These are phyloP conservation scores for Anguilla megastoma DNA, from an alignment of 2,797 vertebrate species.

Conservation along the genomic window DNA sequence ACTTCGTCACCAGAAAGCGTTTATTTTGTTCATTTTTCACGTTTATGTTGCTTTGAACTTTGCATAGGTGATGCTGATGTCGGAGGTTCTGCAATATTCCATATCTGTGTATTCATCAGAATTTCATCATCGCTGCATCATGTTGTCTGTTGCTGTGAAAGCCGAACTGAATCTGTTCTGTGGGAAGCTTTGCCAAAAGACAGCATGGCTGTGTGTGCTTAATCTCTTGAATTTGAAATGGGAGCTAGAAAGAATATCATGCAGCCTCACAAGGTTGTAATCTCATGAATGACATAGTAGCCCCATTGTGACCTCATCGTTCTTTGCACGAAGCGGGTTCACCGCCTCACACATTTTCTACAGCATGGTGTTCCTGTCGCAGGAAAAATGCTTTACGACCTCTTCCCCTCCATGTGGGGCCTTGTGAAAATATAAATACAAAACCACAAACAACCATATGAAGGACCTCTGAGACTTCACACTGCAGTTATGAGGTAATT, in stretches of 20 bases:
- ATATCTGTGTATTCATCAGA: background rate
- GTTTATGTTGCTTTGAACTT: background rate
- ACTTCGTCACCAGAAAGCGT: background rate
- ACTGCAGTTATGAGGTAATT: background rate
- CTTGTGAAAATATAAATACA: background rate
- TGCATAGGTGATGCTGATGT: background rate
- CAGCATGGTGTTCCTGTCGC: background rate
- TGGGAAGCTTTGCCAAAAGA: background rate
- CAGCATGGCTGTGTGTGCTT: background rate
- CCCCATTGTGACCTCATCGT: background rate
- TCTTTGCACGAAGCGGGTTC: background rate
- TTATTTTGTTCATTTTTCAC: background rate
- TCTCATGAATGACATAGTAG: background rate
- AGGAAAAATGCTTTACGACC: background rate
- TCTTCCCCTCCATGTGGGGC: background rate
- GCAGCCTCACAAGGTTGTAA: background rate
- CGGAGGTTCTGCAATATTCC: background rate
- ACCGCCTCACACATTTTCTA: background rate
- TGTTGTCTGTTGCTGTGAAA: background rate
- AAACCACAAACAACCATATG: background rate
- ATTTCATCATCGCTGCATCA: background rate
- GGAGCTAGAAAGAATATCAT: background rate
- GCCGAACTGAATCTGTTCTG: background rate
- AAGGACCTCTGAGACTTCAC: background rate
- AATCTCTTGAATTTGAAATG: background rate